Evolutionary conservation across 2,888 invertebrate species (phyloP).

Genomic region (Palloptera scutellata): DNA sequence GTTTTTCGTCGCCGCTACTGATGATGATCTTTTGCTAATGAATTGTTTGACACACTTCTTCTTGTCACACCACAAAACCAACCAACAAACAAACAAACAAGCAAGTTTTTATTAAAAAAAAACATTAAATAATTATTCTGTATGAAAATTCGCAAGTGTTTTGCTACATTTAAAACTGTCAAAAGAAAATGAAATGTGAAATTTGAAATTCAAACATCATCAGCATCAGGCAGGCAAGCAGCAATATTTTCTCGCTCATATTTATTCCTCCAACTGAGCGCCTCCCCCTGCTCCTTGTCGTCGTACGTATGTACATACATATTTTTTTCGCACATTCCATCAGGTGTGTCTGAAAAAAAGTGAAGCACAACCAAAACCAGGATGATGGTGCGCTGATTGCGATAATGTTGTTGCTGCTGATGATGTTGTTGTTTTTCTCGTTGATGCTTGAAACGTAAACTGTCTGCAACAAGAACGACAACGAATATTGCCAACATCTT

Average conservation of each 20-base stretch:
- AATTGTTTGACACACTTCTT: conserved; percentile 35
- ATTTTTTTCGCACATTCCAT: conserved; percentile 25
- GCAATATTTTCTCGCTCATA: not conserved
- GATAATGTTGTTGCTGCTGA: conserved; percentile 3
- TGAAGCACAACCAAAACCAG: not conserved
- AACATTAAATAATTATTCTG: conserved; percentile 9
- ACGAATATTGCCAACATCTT: too few species aligned
- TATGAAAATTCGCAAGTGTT: conserved; percentile 3
- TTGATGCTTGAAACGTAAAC: not conserved
- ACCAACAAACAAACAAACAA: conserved; percentile 7
- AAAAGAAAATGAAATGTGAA: conserved; percentile 15
- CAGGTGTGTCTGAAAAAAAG: conserved; percentile 19
- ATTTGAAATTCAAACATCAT: too few species aligned
- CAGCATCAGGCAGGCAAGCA: not conserved
- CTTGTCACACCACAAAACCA: conserved; percentile 10
- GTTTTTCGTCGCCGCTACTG: not conserved
- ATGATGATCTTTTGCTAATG: conserved; percentile 23
- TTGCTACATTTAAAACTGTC: conserved; percentile 24
- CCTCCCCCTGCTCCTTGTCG: too few species aligned
- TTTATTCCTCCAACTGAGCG: too few species aligned
- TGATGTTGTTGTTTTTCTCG: not conserved
- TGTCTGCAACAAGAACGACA: too few species aligned
- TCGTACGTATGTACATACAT: too few species aligned
- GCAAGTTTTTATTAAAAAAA: conserved; percentile 8
- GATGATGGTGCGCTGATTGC: not conserved